A percentile compares a stretch with the other conserved stretches of the same genome.
Conservation (phyloP, 2,113 vertebrate species). For the Cricetomys ansorgei region DNA sequence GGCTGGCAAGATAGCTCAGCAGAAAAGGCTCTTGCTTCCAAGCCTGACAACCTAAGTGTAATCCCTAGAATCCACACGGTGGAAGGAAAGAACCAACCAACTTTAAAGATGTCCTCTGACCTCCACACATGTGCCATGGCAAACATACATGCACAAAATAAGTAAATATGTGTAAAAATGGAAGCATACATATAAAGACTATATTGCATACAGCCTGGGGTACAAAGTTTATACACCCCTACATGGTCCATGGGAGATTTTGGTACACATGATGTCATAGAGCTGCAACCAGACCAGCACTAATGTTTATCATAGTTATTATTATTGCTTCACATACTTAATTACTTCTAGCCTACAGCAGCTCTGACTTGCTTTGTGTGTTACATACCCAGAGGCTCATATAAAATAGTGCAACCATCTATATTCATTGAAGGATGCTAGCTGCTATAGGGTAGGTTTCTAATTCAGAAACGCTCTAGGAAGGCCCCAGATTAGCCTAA, state of each 20-base stretch:
- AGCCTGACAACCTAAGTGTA: too few species aligned
- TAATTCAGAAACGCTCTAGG: constrained; percentile 30
- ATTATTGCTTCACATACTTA: neutral
- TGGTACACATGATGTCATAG: neutral
- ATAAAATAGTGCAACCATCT: constrained; percentile 41
- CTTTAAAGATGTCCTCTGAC: neutral
- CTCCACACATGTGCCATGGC: neutral
- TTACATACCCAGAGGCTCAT: constrained; percentile 36
- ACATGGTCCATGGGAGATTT: neutral
- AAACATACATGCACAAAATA: neutral
- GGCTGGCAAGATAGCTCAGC: neutral
- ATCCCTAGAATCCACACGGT: neutral
- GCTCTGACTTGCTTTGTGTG: constrained; percentile 40
- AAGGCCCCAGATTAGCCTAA: constrained; percentile 37
- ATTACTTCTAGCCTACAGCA: neutral
- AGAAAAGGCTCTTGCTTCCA: neutral
- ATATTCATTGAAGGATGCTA: too few species aligned
- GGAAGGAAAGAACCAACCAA: neutral
- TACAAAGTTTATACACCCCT: neutral
- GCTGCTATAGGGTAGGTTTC: constrained; percentile 40
- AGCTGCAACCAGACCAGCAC: neutral
- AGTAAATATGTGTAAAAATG: neutral
- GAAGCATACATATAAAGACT: neutral
- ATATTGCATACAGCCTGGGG: neutral
- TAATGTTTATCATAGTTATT: neutral